These are phyloP conservation scores for Florisuga fusca DNA, from an alignment of 2,797 vertebrate species.

Conservation along the genomic window DNA sequence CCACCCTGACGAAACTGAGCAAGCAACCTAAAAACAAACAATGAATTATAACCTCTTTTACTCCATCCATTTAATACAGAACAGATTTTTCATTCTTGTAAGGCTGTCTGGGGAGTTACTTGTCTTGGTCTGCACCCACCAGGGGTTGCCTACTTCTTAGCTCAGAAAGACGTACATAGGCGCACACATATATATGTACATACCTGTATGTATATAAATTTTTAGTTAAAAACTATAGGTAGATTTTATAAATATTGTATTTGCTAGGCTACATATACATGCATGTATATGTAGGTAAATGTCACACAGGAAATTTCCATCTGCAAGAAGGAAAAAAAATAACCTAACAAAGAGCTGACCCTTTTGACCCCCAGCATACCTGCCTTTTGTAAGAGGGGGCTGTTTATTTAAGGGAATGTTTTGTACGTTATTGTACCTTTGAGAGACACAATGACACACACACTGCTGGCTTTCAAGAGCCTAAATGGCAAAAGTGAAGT, in stretches of 20 bases:
- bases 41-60: slow-evolving; percentile 43
- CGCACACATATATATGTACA: rapidly evolving
- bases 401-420: slow-evolving; percentile 66
- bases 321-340: not conserved
- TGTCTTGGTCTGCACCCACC: not conserved
- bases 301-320: not conserved
- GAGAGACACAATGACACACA: not conserved
- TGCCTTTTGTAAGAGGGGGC: slow-evolving; percentile 28
- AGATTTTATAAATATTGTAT: not conserved
- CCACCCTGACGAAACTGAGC: slow-evolving; percentile 38
- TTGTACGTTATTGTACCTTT: not conserved
- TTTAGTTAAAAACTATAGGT: not conserved
- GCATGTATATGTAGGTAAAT: not conserved
- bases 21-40: slow-evolving; percentile 39
- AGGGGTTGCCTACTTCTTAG: not conserved
- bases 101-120: not conserved
- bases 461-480: not conserved
- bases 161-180: not conserved
- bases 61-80: not conserved
- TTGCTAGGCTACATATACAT: not conserved
- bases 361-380: slow-evolving; percentile 46
- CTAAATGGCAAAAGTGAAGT: not conserved
- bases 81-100: slow-evolving; percentile 50
- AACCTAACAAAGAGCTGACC: slow-evolving; percentile 21
- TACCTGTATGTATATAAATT: not conserved